phyloP scores from a whole-genome alignment of 2,113 vertebrate species.

The Percina caprodes region DNA sequence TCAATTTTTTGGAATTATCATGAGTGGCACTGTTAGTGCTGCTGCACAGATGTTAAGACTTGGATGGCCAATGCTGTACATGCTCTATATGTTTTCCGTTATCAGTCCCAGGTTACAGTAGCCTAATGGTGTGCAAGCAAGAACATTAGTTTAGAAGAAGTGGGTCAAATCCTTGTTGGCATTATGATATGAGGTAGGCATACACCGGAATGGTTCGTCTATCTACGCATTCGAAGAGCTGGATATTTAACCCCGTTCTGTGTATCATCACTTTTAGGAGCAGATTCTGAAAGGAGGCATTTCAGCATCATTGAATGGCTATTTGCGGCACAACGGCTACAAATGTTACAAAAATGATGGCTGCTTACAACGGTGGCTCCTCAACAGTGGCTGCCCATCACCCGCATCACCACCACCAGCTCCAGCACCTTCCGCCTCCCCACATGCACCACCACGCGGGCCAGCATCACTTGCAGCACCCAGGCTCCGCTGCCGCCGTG shows the following conservation, averaged over 20 bases:
- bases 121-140: slow-evolving; percentile 23
- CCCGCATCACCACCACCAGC: slow-evolving; percentile 96
- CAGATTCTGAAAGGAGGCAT: slow-evolving; percentile 9
- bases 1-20: slow-evolving; percentile 32
- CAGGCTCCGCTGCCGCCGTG: slow-evolving; percentile 93
- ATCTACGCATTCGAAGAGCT: slow-evolving; percentile 48
- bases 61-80: slow-evolving; percentile 11
- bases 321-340: slow-evolving; percentile 91
- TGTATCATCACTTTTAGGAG: slow-evolving; percentile 40
- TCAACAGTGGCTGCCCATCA: slow-evolving; percentile 94
- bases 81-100: slow-evolving; percentile 20
- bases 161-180: slow-evolving; percentile 69
- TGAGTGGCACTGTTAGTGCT: slow-evolving; percentile 25
- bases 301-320: slow-evolving; percentile 86
- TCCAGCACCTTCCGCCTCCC: slow-evolving; percentile 93
- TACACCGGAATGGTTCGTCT: slow-evolving; percentile 26
- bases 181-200: slow-evolving; percentile 55
- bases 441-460: slow-evolving; percentile 93
- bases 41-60: slow-evolving; percentile 2
- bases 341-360: slow-evolving; percentile 97
- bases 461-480: slow-evolving; percentile 96
- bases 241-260: slow-evolving; percentile 26
- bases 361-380: slow-evolving; percentile 95
- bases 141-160: slow-evolving; percentile 55
- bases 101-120: background rate